Percentiles rank a stretch among this genome's conserved stretches.
Conservation (phyloP, 1,140 invertebrate species). For the Philotrypesis tridentata region DNA sequence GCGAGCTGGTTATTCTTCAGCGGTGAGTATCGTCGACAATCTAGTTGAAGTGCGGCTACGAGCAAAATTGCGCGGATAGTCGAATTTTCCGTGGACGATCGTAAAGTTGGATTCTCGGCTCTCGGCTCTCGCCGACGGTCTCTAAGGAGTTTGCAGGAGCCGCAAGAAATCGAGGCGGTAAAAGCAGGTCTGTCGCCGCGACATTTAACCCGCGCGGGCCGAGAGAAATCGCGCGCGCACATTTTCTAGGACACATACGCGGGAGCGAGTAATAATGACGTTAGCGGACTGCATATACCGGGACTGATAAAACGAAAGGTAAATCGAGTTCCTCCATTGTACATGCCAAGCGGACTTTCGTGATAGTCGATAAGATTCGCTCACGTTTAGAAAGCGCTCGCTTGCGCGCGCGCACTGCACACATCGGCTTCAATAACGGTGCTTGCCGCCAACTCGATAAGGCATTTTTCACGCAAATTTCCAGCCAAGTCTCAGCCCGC, state of each 20-base stretch:
- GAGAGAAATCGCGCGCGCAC: conserved; percentile 37
- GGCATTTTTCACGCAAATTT: conserved; percentile 4
- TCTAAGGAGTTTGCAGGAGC: too few relatives aligned
- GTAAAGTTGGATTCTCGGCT: too few relatives aligned
- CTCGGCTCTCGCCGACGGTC: too few relatives aligned
- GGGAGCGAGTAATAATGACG: conserved; percentile 40
- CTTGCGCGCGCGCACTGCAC: neutral
- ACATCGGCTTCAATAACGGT: neutral
- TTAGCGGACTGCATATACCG: neutral
- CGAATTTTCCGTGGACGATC: too few relatives aligned
- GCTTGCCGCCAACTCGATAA: neutral
- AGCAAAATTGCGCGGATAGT: too few relatives aligned
- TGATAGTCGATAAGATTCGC: conserved; percentile 45
- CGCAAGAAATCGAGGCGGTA: conserved; percentile 30
- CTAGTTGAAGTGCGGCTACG: too few relatives aligned
- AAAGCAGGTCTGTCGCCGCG: conserved; percentile 43
- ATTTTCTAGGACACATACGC: conserved; percentile 46
- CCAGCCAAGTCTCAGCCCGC: too few relatives aligned
- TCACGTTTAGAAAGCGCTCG: conserved; percentile 42
- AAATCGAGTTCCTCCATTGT: conserved; percentile 32
- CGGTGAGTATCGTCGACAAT: too few relatives aligned
- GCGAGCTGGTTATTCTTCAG: neutral
- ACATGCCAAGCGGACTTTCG: conserved; percentile 5
- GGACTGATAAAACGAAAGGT: conserved; percentile 8
- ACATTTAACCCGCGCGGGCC: conserved; percentile 37